Evolutionary conservation across 2,888 invertebrate genomes (phyloP), one percentile per base, ranked within the genome.

Genomic region (Hetaerina titia): DNA sequence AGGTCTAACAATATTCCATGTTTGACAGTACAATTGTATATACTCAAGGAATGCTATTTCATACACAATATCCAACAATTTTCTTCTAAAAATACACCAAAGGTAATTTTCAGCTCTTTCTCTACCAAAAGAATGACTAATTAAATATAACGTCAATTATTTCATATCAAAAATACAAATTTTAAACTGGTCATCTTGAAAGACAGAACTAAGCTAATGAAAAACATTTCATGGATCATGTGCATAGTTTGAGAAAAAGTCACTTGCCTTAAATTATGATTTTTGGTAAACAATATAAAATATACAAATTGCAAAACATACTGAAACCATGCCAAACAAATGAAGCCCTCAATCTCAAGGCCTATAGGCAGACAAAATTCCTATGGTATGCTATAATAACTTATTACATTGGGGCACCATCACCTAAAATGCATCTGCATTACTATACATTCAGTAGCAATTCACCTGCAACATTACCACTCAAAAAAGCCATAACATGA

Each of bases 261-360:
- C 81, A 81, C 31, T 81, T 7, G 81, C 22, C 45, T 31, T 31
- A 31, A 69, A 81, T 11, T 81, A 13, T 9, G 22, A 31, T 31
- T 81, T 81, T 25, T 45, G 45, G 45, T 31, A 31, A 81, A 31
- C n/a, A 11, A 81, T n/a, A 25, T 25, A 7, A 17, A 5, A 31
- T 31, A 15, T n/a, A 81, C 7, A 81, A 31, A 81, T 15, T 81
- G 81, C 81, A 81, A 81, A 81, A 25, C 25, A 31, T 81, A 31
- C 31, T 81, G 81, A 9, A 69, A 81, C 81, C 81, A 81, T 81
- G 81, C 81, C 31, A 81, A 81, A 81, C n/a, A 69, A 69, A 69
- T 69, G 69, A 81, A 81, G 81, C 81, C 81, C 81, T 81, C 81
- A 25, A 81, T 81, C 81, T 31, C 81, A 81, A 81, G 25, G 81